Base-by-base conservation (phyloP, 2,113 vertebrate genomes). In the Chloroceryle aenea region DNA sequence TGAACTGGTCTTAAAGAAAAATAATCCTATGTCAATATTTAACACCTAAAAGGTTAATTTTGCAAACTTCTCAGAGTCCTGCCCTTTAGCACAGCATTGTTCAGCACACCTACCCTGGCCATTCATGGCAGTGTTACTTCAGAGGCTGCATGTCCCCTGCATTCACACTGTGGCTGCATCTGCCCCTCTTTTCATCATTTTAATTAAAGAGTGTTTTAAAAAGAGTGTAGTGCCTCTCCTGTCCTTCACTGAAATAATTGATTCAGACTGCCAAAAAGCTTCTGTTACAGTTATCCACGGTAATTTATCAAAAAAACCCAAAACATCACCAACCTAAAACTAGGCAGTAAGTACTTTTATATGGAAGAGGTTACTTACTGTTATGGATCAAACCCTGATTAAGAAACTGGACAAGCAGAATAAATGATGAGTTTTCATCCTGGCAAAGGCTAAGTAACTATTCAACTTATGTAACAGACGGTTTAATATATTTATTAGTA, bases 121-220 rank as follows among this genome's bases (percentile, higher is more conserved):
- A 58, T 0, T 1, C 38, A 45, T 2, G n/a, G 75, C 72, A 77
- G 56, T 1, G 71, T 85, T 29, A 4, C 71, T 73, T 7, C 34
- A 38, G 69, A 89, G 81, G 85, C 1, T 68, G 69, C 56, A 58
- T 55, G 45, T 53, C 72, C 88, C 63, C 88, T 58, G 88, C 88
- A 50, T 47, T 95, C 96, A 89, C 80, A 92, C 93, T 90, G 94
- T 21, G 94, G 83, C 91, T 90, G 89, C 95, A 96, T 81, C 93
- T 95, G 94, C 91, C 77, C 92, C 83, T 56, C 89, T 75, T 92
- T 72, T 92, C 95, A 96, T 92, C 68, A 36, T 59, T 63, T 75
- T 90, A 95, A 95, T 95, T 86, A 95, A 90, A 74, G 76, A 91
- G 47, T 30, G 52, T 64, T 90, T 74, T 85, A 78, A 84, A 81